Conservation (phyloP, 2,113 vertebrate species). For the Jacana jacana region DNA sequence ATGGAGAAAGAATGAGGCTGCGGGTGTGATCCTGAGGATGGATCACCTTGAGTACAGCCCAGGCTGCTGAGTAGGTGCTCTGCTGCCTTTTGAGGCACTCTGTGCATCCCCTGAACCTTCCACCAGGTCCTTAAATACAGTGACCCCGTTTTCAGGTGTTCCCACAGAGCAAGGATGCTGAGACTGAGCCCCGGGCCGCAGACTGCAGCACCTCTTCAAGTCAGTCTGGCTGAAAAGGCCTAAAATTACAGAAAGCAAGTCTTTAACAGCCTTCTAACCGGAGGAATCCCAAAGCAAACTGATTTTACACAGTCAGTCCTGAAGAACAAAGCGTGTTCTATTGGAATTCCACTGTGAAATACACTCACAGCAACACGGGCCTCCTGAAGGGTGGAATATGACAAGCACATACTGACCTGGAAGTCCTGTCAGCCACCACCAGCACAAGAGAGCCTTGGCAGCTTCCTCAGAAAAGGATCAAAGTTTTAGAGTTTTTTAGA, state of each 20-base stretch:
- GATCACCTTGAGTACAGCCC: neutral
- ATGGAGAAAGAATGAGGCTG: neutral
- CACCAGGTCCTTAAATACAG: neutral
- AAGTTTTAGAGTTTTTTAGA: neutral
- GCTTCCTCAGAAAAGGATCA: neutral
- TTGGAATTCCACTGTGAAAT: neutral
- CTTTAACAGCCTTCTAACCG: neutral
- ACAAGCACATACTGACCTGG: neutral
- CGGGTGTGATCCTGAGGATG: neutral
- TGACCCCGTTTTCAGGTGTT: neutral
- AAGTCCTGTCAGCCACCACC: neutral
- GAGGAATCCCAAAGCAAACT: neutral
- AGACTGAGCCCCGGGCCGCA: neutral
- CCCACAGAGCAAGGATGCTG: neutral
- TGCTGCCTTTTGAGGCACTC: neutral
- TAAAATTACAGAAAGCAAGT: neutral
- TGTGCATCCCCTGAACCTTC: neutral
- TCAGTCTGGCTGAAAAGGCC: neutral
- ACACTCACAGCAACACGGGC: neutral
- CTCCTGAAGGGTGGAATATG: neutral
- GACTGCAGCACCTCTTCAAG: neutral
- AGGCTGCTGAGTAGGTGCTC: neutral
- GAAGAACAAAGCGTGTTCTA: neutral
- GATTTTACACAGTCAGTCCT: neutral
- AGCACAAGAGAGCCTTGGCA: neutral